Evolutionary conservation across 2,888 invertebrate species (phyloP), one percentile per base, ranked within the genome.

Genomic region (Callyntrura guangdongensis): DNA sequence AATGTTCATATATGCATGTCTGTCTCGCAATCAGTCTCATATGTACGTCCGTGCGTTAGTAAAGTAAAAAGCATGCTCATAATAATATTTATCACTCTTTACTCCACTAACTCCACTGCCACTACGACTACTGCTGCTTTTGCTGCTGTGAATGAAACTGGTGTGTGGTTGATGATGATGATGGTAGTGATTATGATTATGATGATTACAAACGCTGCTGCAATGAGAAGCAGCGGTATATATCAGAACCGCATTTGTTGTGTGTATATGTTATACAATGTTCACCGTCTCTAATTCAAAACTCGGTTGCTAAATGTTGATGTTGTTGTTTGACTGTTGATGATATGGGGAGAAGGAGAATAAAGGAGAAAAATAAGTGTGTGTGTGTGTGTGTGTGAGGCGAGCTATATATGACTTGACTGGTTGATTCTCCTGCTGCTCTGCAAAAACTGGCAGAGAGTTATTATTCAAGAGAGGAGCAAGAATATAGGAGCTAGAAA

Each of bases 141-240:
- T 12, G 22, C 36, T 36, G 27, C 36, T 11, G 22, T 2, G n/a
- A 53, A 14, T 77, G 25, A 11, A 14, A 49, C 49, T 77, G 47
- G 20, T 17, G 53, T 77, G n/a, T n/a, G n/a, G n/a, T n/a, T n/a
- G n/a, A n/a, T n/a, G n/a, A 53, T 25, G 27, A 69, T 69, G 14
- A 69, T 67, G 4, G 27, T 69, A 1, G n/a, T 72, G 74, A 22
- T 77, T 69, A 59, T 69, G 67, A 27, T 22, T 72, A 47, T 72
- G 45, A 72, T 72, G 12, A 61, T 61, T 49, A 77, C 53, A 49
- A 14, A 25, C 74, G 53, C 53, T 5, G 14, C 11, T n/a, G n/a
- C n/a, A n/a, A n/a, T n/a, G n/a, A n/a, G n/a, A n/a, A n/a, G n/a
- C n/a, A n/a, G n/a, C n/a, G n/a, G n/a, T n/a, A n/a, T n/a, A n/a